These are phyloP conservation scores for Dromas ardeola DNA, from an alignment of 2,113 vertebrate genomes.

Conservation along the genomic window DNA sequence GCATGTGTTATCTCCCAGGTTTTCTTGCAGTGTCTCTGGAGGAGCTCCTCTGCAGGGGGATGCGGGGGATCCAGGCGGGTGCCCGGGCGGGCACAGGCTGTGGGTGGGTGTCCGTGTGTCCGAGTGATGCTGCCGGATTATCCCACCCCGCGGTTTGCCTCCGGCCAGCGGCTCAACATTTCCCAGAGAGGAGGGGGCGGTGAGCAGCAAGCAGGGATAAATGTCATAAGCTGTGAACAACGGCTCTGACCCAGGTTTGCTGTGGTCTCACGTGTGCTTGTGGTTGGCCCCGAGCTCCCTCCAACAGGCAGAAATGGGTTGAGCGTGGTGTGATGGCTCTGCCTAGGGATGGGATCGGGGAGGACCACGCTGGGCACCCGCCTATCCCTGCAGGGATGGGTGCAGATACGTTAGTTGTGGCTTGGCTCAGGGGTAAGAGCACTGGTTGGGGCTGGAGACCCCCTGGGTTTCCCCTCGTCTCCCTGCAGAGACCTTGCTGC, in stretches of 20 bases:
- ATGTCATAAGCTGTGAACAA: background rate
- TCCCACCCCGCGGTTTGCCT: background rate
- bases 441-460: background rate
- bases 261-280: accelerated
- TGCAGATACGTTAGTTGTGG: accelerated
- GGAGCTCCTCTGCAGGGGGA: background rate
- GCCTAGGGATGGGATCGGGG: accelerated
- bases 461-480: background rate
- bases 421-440: background rate
- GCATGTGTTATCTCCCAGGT: constrained; percentile 50
- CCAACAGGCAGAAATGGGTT: background rate
- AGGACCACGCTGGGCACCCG: accelerated
- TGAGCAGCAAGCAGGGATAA: background rate
- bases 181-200: background rate
- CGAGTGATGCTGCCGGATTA: accelerated
- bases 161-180: accelerated
- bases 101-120: background rate
- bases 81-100: background rate
- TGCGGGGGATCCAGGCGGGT: background rate
- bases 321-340: background rate
- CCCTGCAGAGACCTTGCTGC: background rate
- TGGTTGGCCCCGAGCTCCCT: accelerated
- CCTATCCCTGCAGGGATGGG: background rate
- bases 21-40: constrained; percentile 11
- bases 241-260: background rate